Conservation (phyloP, 2,797 vertebrate species). For the Dendrocincla fuliginosa region DNA sequence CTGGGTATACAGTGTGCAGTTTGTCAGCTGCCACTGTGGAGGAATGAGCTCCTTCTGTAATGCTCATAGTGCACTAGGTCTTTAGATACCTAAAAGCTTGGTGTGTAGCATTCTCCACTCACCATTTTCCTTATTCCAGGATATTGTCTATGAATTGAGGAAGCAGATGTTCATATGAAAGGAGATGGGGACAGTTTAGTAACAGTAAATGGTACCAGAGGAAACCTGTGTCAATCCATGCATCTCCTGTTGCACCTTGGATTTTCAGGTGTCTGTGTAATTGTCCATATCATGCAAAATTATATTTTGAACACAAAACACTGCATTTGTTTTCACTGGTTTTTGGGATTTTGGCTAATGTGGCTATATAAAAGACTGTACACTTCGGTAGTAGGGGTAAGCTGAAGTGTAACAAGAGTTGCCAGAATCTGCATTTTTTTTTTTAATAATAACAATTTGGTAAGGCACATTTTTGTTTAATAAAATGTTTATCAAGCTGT, state of each 20-base stretch:
- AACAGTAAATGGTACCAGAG: background rate
- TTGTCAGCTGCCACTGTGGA: background rate
- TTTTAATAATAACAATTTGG: background rate
- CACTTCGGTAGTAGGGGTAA: background rate
- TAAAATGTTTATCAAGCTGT: background rate
- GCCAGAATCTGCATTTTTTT: background rate
- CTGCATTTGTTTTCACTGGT: background rate
- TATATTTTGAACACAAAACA: background rate
- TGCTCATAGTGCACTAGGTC: rapidly evolving
- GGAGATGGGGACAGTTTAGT: background rate
- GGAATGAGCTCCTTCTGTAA: background rate
- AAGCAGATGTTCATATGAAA: background rate
- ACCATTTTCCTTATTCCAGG: background rate
- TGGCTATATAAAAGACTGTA: background rate
- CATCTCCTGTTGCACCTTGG: background rate
- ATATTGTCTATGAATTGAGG: background rate
- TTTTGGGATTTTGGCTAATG: background rate
- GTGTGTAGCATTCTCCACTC: background rate
- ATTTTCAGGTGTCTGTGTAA: background rate
- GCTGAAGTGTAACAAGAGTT: background rate
- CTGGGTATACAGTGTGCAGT: background rate
- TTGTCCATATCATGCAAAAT: background rate
- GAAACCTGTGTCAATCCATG: background rate
- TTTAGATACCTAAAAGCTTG: background rate
- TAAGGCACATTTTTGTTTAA: background rate